Conservation (phyloP, 1,140 invertebrate species). For the Venturia canescens region DNA sequence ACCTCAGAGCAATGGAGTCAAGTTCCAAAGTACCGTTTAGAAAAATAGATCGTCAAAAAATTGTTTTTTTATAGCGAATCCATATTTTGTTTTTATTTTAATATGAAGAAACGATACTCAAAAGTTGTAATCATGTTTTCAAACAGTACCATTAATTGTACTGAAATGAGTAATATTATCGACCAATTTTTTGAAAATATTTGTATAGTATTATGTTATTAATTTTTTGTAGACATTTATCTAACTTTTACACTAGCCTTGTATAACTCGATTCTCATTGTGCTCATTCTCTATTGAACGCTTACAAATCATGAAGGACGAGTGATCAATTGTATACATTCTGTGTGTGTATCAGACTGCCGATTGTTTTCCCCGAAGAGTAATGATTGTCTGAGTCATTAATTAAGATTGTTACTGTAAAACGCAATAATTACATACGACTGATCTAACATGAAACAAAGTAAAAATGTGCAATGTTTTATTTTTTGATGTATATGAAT, state of each 20-base stretch:
- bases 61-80: background rate
- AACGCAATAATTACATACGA: background rate
- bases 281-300: background rate
- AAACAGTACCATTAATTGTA: background rate
- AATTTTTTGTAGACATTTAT: slow-evolving; percentile 18
- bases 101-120: slow-evolving; percentile 4
- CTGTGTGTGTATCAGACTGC: background rate
- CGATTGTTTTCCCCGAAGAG: background rate
- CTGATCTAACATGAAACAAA: background rate
- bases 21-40: background rate
- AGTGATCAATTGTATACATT: background rate
- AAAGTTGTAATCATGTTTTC: slow-evolving; percentile 8
- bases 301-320: background rate
- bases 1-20: background rate
- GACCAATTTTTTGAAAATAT: slow-evolving; percentile 35
- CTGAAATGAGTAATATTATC: slow-evolving; percentile 32
- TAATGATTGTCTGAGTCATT: background rate
- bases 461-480: background rate
- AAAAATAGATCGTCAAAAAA: background rate
- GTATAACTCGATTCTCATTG: background rate
- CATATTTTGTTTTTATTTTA: background rate
- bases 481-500: background rate
- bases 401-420: background rate
- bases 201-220: slow-evolving; percentile 36
- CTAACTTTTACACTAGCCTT: background rate